These are phyloP conservation scores for Glyptemys insculpta DNA, from an alignment of 2,797 vertebrate species.

Conservation along the genomic window DNA sequence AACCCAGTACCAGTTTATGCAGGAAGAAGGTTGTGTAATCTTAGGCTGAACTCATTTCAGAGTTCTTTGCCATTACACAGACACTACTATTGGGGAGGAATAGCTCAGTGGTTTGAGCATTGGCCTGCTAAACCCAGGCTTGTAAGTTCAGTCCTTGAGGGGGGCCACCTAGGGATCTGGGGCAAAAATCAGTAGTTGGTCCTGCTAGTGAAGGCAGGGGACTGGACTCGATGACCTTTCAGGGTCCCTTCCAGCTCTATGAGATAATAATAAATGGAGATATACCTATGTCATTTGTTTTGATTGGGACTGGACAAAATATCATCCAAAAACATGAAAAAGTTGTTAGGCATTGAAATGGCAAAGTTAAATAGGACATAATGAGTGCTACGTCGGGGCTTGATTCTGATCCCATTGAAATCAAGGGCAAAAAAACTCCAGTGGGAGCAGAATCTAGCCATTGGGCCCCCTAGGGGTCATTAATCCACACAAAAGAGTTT, in stretches of 20 bases:
- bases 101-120: no score
- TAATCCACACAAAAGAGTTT: not conserved
- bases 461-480: not conserved
- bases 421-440: not conserved
- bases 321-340: not conserved
- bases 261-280: no score
- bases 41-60: not conserved
- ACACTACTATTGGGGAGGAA: no score
- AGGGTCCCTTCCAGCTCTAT: no score
- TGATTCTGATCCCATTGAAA: accelerated
- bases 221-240: no score
- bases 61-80: not conserved
- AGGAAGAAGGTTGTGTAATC: not conserved
- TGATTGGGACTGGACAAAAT: not conserved
- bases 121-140: no score
- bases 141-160: no score
- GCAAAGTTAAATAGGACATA: not conserved
- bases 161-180: no score
- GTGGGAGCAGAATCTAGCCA: not conserved
- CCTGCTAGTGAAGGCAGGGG: no score
- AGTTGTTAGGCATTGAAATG: not conserved
- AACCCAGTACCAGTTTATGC: not conserved
- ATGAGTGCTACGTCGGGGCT: accelerated
- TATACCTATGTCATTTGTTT: not conserved
- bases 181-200: no score